These are phyloP conservation scores for Oncorhynchus masou DNA, from an alignment of 2,113 vertebrate species.

Conservation along the genomic window DNA sequence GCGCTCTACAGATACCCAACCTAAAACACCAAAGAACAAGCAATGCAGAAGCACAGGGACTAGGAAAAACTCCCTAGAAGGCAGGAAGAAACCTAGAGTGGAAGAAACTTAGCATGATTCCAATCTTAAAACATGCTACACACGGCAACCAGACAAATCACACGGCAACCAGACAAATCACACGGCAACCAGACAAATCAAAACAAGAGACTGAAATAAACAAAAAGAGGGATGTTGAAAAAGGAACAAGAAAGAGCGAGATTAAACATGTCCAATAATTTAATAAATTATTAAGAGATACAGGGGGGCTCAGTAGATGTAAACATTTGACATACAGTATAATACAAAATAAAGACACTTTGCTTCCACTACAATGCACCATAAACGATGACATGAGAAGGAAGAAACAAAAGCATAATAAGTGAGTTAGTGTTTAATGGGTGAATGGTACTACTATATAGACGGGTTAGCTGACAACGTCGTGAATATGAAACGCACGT, in stretches of 20 bases:
- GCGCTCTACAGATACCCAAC: no score
- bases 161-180: no score
- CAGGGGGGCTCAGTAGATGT: slow-evolving; percentile 34
- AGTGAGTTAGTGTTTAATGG: slow-evolving; percentile 7
- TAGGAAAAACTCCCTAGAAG: no score
- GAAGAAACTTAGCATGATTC: background rate
- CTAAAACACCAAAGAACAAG: no score
- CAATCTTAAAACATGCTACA: background rate
- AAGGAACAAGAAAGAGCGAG: background rate
- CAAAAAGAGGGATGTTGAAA: background rate
- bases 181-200: background rate
- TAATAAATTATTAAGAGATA: slow-evolving; percentile 64
- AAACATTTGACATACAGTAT: slow-evolving; percentile 62
- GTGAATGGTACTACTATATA: slow-evolving; percentile 42
- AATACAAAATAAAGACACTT: slow-evolving; percentile 47
- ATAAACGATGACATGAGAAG: slow-evolving; percentile 35
- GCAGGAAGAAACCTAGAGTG: background rate
- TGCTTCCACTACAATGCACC: slow-evolving; percentile 34
- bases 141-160: background rate
- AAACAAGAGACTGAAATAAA: background rate
- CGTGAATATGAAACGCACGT: no score
- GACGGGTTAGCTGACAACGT: no score
- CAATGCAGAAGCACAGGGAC: no score
- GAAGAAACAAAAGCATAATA: slow-evolving; percentile 28
- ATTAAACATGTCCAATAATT: slow-evolving; percentile 64